Evolutionary conservation across 2,888 invertebrate genomes (phyloP), one percentile per base, ranked within the genome.

Genomic region (Scaptomyza cyrtandrae): DNA sequence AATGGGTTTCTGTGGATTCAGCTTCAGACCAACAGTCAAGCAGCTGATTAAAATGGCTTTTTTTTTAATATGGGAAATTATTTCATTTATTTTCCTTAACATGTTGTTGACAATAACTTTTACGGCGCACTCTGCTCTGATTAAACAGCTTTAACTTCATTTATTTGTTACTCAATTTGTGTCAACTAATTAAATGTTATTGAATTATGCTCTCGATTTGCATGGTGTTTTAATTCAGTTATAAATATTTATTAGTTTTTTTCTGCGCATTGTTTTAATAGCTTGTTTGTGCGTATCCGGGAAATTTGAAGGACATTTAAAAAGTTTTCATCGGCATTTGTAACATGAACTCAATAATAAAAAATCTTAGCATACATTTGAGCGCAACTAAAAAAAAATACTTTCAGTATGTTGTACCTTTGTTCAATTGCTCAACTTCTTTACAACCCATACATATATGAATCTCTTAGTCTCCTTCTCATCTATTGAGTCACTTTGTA

Each of bases 391-490:
- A 50, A 10, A 50, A 50, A 19, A 4, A 6, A 11, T n/a, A 5
- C 11, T 35, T 16, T 11, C 5, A 1, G 7, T 1, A 33, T 19
- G 19, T 49, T 33, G 33, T 49, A 16, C 9, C 9, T 35, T 49
- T 49, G 33, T 33, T 13, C 39, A 39, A 39, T 19, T 45, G 31
- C 54, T 54, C 16, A 45, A 54, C 19, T 19, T 45, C n/a, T 33
- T n/a, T 2, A 16, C 41, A 41, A 41, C 37, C 4, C 41, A 41
- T 10, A 16, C 41, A 33, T 31, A 16, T 10, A 16, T 13, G 11
- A 43, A 64, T 39, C 31, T 33, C 33, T 39, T 13, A 7, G 13
- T 24, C 16, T 9, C 27, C 9, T n/a, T 41, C 9, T 39, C 45
- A 46, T 16, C 31, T 33, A 37, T 39, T 53, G 45, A 41, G 39